Evolutionary conservation across 2,888 invertebrate genomes (phyloP).

Genomic region (Folsomia manolachei): DNA sequence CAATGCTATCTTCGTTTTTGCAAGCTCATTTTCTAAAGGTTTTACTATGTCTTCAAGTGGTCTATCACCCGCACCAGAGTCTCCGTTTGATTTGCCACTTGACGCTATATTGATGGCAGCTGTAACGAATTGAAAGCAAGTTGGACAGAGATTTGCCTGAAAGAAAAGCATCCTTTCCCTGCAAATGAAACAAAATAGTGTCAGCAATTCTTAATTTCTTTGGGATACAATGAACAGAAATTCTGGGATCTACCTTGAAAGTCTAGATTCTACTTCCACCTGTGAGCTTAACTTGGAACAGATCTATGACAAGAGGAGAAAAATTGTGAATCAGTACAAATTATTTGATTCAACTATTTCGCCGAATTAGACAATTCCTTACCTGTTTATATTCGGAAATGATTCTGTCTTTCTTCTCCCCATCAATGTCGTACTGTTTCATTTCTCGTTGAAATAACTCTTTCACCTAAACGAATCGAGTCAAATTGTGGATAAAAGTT

Average conservation of each 20-base stretch:
- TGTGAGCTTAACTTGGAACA: conserved; percentile 60
- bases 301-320: conserved; percentile 53
- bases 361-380: conserved; percentile 31
- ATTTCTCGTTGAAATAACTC: conserved; percentile 75
- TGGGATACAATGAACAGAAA: too few relatives aligned
- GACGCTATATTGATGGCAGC: conserved; percentile 44
- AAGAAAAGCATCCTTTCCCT: conserved; percentile 47
- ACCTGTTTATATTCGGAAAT: conserved; percentile 87
- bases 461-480: conserved; percentile 64
- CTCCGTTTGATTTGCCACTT: conserved; percentile 30
- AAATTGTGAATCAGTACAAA: not conserved
- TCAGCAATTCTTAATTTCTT: too few relatives aligned
- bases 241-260: too few relatives aligned
- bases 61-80: conserved; percentile 9
- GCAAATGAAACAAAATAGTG: too few relatives aligned
- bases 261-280: conserved; percentile 33
- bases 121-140: conserved; percentile 42
- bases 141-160: conserved; percentile 45
- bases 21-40: conserved; percentile 90
- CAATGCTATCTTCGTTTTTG: conserved; percentile 92
- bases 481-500: not conserved
- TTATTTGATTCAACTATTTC: not conserved
- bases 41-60: conserved; percentile 59
- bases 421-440: conserved; percentile 69
- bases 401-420: conserved; percentile 72